Conservation (phyloP, 1,140 invertebrate species). For the Ephestia elutella region DNA sequence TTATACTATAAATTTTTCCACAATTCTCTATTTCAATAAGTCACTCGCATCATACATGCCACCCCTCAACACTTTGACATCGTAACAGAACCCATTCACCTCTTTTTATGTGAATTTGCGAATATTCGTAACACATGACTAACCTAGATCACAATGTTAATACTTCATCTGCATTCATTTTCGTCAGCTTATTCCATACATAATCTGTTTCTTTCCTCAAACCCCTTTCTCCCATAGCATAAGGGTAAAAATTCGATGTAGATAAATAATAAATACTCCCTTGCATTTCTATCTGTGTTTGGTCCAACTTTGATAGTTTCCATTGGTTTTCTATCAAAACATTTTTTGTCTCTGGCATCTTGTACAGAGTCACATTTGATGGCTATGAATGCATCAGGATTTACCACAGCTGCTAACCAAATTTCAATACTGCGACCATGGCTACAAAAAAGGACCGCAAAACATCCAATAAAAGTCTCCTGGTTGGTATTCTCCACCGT, state of each 20-base stretch:
- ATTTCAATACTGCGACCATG: conserved; percentile 14
- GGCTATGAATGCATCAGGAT: conserved; percentile 18
- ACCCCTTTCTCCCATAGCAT: conserved; percentile 19
- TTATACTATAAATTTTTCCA: too few relatives aligned
- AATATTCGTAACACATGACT: too few relatives aligned
- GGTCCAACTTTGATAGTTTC: conserved; percentile 21
- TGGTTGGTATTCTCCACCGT: conserved; percentile 79
- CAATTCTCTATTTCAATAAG: too few relatives aligned
- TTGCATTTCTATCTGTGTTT: conserved; percentile 15
- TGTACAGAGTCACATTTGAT: conserved; percentile 27
- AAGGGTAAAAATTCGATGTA: conserved; percentile 18
- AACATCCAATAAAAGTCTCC: conserved; percentile 34
- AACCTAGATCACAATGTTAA: too few relatives aligned
- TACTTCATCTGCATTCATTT: neutral
- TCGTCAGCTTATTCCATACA: neutral
- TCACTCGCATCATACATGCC: too few relatives aligned
- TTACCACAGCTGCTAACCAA: conserved; percentile 15
- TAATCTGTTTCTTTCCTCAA: conserved; percentile 13
- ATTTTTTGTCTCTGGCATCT: conserved; percentile 21
- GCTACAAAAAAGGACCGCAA: conserved; percentile 20
- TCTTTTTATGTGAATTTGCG: too few relatives aligned
- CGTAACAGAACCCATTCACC: too few relatives aligned
- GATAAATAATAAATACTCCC: conserved; percentile 24
- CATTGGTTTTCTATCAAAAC: conserved; percentile 21
- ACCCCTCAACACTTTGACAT: too few relatives aligned